These are phyloP conservation scores for Python bivittatus DNA, from an alignment of 2,113 vertebrate species.

Conservation along the genomic window DNA sequence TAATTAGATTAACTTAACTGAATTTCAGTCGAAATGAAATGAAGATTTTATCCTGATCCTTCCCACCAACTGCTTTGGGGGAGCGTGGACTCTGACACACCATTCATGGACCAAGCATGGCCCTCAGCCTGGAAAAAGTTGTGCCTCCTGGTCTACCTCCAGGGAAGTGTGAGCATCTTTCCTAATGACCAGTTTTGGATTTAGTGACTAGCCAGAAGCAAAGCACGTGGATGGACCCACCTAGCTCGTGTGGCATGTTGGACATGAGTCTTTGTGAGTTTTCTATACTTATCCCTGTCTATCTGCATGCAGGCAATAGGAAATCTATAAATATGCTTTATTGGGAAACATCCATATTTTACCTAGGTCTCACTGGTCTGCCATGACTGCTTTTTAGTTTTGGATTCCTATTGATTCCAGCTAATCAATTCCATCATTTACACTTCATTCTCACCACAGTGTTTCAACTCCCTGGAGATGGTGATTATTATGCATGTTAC, in stretches of 20 bases:
- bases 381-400: background rate
- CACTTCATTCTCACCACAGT: background rate
- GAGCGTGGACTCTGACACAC: no score
- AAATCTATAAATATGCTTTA: background rate
- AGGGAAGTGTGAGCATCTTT: background rate
- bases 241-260: background rate
- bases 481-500: background rate
- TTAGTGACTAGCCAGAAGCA: background rate
- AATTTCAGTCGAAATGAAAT: no score
- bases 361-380: background rate
- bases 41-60: no score
- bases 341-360: background rate
- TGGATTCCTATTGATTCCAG: background rate
- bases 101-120: no score
- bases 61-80: no score
- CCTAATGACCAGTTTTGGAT: background rate
- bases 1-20: no score
- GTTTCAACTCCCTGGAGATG: background rate
- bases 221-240: background rate
- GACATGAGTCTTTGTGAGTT: background rate
- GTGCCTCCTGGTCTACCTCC: no score
- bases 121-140: no score
- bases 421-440: slow-evolving; percentile 17
- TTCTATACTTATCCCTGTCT: no score
- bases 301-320: background rate